Evolutionary conservation across 2,888 invertebrate species (phyloP), one percentile per base, ranked within the genome.

Genomic region (Sinhomidia bicolor): DNA sequence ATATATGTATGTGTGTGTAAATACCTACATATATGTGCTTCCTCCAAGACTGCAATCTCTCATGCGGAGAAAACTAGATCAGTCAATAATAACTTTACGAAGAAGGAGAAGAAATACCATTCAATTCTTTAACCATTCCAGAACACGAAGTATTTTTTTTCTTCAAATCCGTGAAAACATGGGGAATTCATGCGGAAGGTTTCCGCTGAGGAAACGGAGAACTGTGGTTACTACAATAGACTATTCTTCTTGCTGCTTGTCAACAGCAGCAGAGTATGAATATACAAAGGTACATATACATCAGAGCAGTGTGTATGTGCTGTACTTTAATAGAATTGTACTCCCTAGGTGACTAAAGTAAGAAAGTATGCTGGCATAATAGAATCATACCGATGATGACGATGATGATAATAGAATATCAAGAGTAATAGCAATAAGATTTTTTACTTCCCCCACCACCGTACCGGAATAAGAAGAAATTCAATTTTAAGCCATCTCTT

Each of bases 401-500:
- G 20, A 23, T 57, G 23, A 0, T 47, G 47, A 9, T 47, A n/a
- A n/a, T 51, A n/a, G 12, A 57, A 23, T 3, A n/a, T n/a, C n/a
- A n/a, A n/a, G 23, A 23, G 26, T 20, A 26, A 6, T 62, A 3
- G 3, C 60, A 10, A 20, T 23, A 23, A 32, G 20, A 71, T 36
- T 71, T 36, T 41, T 10, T 36, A 36, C 68, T 36, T 17, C 41
- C 17, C n/a, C n/a, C n/a, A n/a, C n/a, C 17, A 36, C 41, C 41
- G 68, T 36, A 12, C 20, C 41, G 41, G 41, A 71, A 71, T 36
- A 14, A 7, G 20, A 36, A 36, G 68, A 71, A 71, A 71, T 71
- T 71, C 41, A 71, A 71, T 71, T 71, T 71, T 41, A 20, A 71
- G 26, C 36, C 68, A 7, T 41, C 20, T 36, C 36, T 41, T 36